These are phyloP conservation scores for Montipora capitata DNA, from an alignment of 92 coral and sea anemone genomes.

Conservation along the genomic window DNA sequence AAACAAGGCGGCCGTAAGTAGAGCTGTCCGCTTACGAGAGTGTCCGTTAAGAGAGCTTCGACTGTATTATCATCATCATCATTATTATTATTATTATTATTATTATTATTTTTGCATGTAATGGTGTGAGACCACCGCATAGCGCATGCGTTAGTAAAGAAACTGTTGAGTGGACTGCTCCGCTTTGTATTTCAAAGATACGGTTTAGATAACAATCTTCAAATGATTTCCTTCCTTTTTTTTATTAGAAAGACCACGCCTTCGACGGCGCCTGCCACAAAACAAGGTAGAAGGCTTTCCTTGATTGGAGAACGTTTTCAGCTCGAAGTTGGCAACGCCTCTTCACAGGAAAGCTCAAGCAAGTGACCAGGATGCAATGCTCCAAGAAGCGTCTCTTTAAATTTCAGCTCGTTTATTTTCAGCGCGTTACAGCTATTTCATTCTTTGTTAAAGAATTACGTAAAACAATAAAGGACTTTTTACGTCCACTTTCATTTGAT, in stretches of 20 bases:
- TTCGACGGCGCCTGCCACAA: not conserved
- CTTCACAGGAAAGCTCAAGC: constrained; percentile 4
- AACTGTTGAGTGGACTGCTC: not conserved
- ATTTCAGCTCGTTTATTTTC: not conserved
- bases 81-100: too few species aligned
- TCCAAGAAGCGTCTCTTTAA: not conserved
- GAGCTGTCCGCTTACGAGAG: too few species aligned
- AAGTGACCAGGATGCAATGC: not conserved
- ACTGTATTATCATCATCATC: too few species aligned
- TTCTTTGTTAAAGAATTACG: not conserved
- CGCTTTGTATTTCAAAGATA: not conserved
- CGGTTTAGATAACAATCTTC: not conserved
- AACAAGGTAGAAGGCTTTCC: constrained; percentile 76
- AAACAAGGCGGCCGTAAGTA: too few species aligned
- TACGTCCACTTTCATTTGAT: not conserved
- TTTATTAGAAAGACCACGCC: constrained; percentile 17
- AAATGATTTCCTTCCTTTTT: not conserved
- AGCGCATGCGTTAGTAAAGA: too few species aligned
- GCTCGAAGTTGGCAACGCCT: not conserved
- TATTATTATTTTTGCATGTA: too few species aligned
- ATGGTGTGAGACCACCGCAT: too few species aligned
- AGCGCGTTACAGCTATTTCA: not conserved
- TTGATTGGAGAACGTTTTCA: constrained; percentile 80
- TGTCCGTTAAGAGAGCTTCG: too few species aligned
- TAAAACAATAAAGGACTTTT: not conserved